Percentiles rank a stretch among this genome's conserved stretches.
Evolutionary conservation across 2,888 invertebrate species (phyloP).

Genomic region (Drosophila longiperda): DNA sequence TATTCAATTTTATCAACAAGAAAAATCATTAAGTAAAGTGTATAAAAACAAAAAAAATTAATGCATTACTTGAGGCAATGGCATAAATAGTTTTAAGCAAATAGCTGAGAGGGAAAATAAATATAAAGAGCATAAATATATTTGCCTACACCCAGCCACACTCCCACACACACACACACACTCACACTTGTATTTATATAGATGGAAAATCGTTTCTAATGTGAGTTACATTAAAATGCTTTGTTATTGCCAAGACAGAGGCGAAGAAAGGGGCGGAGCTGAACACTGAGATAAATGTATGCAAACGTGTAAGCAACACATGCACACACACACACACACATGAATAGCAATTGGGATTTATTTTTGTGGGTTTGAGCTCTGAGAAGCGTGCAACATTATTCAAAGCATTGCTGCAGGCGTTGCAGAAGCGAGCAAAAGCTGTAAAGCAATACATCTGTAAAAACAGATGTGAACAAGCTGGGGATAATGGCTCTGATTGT

Average conservation of each 20-base stretch:
- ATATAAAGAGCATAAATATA: conserved; percentile 55
- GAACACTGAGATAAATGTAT: conserved; percentile 55
- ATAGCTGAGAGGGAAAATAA: conserved; percentile 37
- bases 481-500: conserved; percentile 58
- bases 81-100: conserved; percentile 40
- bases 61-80: conserved; percentile 63
- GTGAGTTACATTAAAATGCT: conserved; percentile 54
- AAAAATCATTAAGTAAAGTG: not conserved
- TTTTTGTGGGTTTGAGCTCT: conserved; percentile 10
- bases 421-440: conserved; percentile 40
- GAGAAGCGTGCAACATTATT: conserved; percentile 59
- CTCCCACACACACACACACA: conserved; percentile 13
- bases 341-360: conserved; percentile 19
- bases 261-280: not conserved
- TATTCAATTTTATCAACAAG: not conserved
- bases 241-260: conserved; percentile 27
- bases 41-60: conserved; percentile 51
- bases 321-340: conserved; percentile 13
- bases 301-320: conserved; percentile 29
- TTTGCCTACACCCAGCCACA: conserved; percentile 26
- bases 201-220: conserved; percentile 55
- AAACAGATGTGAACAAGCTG: conserved; percentile 73
- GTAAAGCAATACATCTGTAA: conserved; percentile 69
- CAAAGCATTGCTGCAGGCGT: conserved; percentile 64
- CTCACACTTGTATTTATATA: conserved; percentile 10